These are phyloP conservation scores for Meloidogyne floridensis DNA, from an alignment of 1,140 invertebrate genomes.

Conservation along the genomic window DNA sequence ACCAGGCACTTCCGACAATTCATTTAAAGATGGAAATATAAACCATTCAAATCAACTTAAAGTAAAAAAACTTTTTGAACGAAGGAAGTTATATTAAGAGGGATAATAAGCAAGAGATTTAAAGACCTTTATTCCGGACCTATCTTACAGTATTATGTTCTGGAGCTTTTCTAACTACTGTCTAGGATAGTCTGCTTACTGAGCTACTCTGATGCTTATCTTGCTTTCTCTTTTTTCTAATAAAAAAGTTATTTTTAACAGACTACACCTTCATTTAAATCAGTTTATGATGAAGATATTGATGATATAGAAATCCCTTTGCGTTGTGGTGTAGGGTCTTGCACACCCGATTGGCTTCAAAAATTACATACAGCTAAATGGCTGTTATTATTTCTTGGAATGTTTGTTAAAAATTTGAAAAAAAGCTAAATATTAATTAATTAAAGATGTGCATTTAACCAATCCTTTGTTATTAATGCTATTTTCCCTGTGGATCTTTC, in stretches of 20 bases:
- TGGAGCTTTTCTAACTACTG: no score
- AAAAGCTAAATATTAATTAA: not conserved
- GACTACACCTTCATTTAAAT: conserved; percentile 25
- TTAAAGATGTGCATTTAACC: conserved; percentile 56
- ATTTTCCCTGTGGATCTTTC: conserved; percentile 66
- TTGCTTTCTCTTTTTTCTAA: no score
- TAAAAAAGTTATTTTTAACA: not conserved
- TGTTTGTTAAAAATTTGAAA: conserved; percentile 17
- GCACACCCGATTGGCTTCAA: conserved; percentile 64
- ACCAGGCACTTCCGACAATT: not conserved
- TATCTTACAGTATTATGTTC: no score
- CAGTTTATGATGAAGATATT: conserved; percentile 29
- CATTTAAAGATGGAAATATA: not conserved
- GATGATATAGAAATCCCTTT: conserved; percentile 45
- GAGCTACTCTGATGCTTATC: no score
- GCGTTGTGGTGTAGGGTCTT: conserved; percentile 57
- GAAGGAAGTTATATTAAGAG: no score
- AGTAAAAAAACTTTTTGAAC: not conserved
- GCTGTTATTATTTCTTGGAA: conserved; percentile 59
- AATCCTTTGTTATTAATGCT: conserved; percentile 61
- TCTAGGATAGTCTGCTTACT: no score
- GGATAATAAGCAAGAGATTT: no score
- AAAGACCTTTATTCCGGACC: no score
- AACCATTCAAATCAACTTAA: not conserved
- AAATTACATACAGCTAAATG: conserved; percentile 64